A percentile compares a stretch with the other conserved stretches of the same genome.
Conservation (phyloP, 2,797 vertebrate genomes). For the Myiotriccus ornatus region DNA sequence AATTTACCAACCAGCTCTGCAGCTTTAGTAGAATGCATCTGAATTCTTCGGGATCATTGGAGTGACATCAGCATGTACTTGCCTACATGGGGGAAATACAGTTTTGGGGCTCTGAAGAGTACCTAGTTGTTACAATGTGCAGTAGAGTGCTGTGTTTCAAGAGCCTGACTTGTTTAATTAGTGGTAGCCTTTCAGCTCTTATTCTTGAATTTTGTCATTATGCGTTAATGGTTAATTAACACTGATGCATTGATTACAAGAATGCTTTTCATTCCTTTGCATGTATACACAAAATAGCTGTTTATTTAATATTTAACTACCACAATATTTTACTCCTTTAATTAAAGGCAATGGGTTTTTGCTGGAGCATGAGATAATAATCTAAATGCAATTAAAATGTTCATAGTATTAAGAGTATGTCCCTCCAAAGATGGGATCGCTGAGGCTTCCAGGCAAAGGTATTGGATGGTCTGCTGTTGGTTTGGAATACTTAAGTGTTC, state of each 20-base stretch:
- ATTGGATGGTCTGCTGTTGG: conserved; percentile 73
- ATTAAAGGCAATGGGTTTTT: conserved; percentile 62
- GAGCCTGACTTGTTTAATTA: neutral
- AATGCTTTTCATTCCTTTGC: conserved; percentile 64
- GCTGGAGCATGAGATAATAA: conserved; percentile 61
- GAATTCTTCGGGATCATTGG: neutral
- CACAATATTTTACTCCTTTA: conserved; percentile 48
- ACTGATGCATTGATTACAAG: neutral
- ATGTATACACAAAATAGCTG: conserved; percentile 43
- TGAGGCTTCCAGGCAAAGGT: conserved; percentile 61
- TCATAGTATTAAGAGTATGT: conserved; percentile 51
- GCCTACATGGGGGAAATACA: neutral
- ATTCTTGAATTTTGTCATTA: neutral
- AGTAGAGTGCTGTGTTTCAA: neutral
- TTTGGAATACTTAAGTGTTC: conserved; percentile 66
- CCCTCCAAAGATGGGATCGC: conserved; percentile 59
- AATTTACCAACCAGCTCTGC: neutral
- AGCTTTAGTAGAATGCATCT: neutral
- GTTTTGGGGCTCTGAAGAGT: neutral
- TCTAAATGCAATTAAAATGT: conserved; percentile 69
- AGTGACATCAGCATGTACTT: neutral
- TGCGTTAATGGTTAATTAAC: conserved; percentile 34
- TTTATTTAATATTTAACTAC: conserved; percentile 61
- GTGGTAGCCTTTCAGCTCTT: neutral
- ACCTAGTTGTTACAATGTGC: neutral